A percentile compares a stretch with the other conserved stretches of the same genome.
phyloP scores from a whole-genome alignment of 2,113 vertebrate species.

The Hippocampus barbouri region DNA sequence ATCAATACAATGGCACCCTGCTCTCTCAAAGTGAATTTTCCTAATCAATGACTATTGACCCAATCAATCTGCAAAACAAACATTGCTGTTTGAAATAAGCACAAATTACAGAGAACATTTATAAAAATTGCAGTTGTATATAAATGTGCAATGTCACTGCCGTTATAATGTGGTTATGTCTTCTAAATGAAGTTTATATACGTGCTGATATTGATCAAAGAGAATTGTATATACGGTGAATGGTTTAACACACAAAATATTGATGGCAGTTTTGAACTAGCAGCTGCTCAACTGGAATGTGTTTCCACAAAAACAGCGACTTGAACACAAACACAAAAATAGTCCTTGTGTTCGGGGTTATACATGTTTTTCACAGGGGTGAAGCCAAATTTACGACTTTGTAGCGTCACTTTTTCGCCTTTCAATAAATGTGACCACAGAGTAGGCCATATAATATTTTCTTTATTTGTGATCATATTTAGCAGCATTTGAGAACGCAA shows the following conservation, averaged over 20 bases:
- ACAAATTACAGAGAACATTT: conserved; percentile 5
- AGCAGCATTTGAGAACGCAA: too few relatives aligned
- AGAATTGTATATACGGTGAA: too few relatives aligned
- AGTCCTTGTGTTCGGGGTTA: too few relatives aligned
- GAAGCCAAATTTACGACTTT: too few relatives aligned
- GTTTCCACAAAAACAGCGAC: background rate
- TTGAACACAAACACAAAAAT: background rate
- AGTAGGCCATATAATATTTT: too few relatives aligned
- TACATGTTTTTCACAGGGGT: too few relatives aligned
- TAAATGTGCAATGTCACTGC: background rate
- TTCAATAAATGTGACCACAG: too few relatives aligned
- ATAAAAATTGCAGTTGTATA: background rate
- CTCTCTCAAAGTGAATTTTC: background rate
- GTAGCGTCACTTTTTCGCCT: too few relatives aligned
- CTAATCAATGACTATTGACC: background rate
- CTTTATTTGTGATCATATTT: too few relatives aligned
- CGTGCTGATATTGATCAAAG: background rate
- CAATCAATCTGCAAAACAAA: background rate
- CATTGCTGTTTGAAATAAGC: background rate
- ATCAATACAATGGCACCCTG: background rate
- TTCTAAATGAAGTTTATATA: background rate
- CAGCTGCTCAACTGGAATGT: background rate
- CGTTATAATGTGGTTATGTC: background rate
- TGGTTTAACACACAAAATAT: background rate
- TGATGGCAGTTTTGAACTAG: background rate